phyloP scores from a whole-genome alignment of 2,113 vertebrate genomes.

The Albula goreensis region DNA sequence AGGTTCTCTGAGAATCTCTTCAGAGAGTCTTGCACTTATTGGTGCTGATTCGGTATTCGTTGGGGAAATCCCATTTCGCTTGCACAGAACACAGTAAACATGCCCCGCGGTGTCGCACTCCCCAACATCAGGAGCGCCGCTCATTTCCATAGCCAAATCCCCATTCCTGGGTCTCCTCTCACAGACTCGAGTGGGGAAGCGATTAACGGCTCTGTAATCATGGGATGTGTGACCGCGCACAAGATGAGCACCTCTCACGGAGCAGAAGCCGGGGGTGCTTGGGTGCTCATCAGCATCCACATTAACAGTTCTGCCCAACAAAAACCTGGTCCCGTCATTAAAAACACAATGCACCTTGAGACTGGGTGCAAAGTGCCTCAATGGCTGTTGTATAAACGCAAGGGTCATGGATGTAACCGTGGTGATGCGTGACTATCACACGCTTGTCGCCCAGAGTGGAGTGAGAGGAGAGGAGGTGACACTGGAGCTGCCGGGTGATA shows the following conservation, averaged over 20 bases:
- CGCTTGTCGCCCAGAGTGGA: not conserved
- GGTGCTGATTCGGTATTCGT: not conserved
- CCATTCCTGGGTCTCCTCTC: not conserved
- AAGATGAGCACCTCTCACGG: not conserved
- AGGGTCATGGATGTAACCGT: not conserved
- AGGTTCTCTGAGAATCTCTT: not conserved
- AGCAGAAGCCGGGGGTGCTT: not conserved
- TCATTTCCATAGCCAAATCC: not conserved
- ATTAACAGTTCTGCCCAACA: slow-evolving; percentile 2
- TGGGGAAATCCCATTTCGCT: not conserved
- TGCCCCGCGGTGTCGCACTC: not conserved
- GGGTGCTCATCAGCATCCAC: not conserved
- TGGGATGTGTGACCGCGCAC: not conserved
- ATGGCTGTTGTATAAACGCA: not conserved
- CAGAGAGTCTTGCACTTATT: not conserved
- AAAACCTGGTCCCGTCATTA: not conserved
- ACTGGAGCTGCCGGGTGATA: not conserved
- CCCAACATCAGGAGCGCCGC: not conserved
- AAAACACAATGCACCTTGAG: slow-evolving; percentile 3
- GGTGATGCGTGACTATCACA: not conserved
- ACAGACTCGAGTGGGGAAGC: not conserved
- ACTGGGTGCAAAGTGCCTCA: not conserved
- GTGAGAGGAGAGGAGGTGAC: not conserved
- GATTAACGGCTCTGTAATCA: not conserved
- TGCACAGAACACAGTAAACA: not conserved